Evolutionary conservation across 2,888 invertebrate genomes (phyloP), one percentile per base, ranked within the genome.

Genomic region (Rhagonycha fulva): DNA sequence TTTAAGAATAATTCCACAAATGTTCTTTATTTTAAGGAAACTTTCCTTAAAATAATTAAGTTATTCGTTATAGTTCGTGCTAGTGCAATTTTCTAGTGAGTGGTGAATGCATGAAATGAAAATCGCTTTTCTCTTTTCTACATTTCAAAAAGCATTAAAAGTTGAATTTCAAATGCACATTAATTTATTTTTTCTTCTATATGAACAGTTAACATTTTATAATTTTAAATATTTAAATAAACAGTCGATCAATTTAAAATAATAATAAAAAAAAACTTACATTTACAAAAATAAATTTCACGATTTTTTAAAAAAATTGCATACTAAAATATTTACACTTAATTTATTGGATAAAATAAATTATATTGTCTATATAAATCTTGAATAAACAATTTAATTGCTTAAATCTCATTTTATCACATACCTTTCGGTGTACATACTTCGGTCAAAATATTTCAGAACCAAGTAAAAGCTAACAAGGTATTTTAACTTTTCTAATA

Each of bases 381-480:
- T 66, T 47, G 47, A 9, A 47, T 47, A 66, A 66, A 66, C 26
- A 14, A 24, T 66, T 66, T 66, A 66, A 66, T 66, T 66, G 63
- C 63, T 66, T 66, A 66, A 66, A 66, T 66, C 47, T 47, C 63
- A 66, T 66, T 66, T 66, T 66, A 66, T 66, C 63, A 66, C 63
- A 66, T 66, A 66, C 63, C 63, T 14, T 26, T 47, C n/a, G 47
- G 47, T 24, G 63, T 24, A 66, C 63, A 26, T 47, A 47, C 47
- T 47, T 47, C 47, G 47, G 47, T n/a, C 47, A 47, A n/a, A 47
- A 47, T n/a, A 12, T 47, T 47, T 47, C 47, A 7, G n/a, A 47
- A 47, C n/a, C 47, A 47, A 47, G 47, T 47, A 47, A 47, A 47
- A 47, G 47, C 47, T 47, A 47, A 47, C n/a, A 47, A 47, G 47